phyloP scores from a whole-genome alignment of 2,888 invertebrate species.

The Volucella bombylans region DNA sequence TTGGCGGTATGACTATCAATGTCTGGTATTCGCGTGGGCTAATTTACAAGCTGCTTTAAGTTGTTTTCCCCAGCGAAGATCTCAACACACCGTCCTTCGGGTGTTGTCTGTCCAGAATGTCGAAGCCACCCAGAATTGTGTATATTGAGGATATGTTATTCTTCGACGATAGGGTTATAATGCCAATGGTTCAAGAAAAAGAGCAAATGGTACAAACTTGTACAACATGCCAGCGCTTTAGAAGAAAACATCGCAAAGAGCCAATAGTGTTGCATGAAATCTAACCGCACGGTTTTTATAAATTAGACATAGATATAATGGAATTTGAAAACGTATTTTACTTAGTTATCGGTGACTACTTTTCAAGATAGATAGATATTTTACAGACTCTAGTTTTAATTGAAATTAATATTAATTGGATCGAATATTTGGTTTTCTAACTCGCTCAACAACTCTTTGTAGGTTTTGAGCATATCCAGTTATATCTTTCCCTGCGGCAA shows the following conservation, averaged over 20 bases:
- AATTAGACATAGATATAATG: constrained; percentile 76
- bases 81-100: too few species aligned
- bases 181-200: too few species aligned
- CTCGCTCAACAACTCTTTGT: constrained; percentile 30
- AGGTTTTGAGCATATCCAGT: constrained; percentile 37
- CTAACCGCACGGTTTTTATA: constrained; percentile 76
- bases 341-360: constrained; percentile 75
- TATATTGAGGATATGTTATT: too few species aligned
- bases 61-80: too few species aligned
- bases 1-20: too few species aligned
- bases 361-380: constrained; percentile 75
- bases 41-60: too few species aligned
- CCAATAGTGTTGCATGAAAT: constrained; percentile 59
- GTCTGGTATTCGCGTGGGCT: too few species aligned
- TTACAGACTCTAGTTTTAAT: constrained; percentile 74
- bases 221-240: constrained; percentile 19
- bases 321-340: constrained; percentile 74
- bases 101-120: too few species aligned
- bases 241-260: constrained; percentile 24
- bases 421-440: constrained; percentile 11
- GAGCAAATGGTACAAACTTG: too few species aligned
- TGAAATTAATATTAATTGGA: constrained; percentile 73
- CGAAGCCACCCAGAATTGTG: too few species aligned
- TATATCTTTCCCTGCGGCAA: constrained; percentile 13
- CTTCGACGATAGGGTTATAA: too few species aligned